Percentiles rank a stretch among this genome's conserved stretches.
Conservation (phyloP, 2,113 vertebrate genomes). For the Cromileptes altivelis region DNA sequence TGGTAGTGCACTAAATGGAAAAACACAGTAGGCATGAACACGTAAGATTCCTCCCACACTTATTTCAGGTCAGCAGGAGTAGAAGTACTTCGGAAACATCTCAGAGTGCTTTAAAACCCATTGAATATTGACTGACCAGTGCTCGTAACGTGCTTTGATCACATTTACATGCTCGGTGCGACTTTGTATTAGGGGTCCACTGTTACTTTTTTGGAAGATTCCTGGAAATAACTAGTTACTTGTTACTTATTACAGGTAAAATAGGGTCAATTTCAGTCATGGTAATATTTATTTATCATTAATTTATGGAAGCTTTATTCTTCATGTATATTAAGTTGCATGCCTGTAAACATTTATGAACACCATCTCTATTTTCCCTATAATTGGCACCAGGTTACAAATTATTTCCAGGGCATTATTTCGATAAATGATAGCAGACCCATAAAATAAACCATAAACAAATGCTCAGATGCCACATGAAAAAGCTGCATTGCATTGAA, state of each 20-base stretch:
- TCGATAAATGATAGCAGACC: not conserved
- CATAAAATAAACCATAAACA: not conserved
- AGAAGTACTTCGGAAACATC: not conserved
- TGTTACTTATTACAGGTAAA: not conserved
- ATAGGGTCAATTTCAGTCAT: not conserved
- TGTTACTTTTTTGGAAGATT: not conserved
- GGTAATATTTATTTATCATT: not conserved
- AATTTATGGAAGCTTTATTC: not conserved
- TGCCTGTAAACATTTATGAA: not conserved
- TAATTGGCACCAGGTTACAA: not conserved
- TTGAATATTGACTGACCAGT: not conserved
- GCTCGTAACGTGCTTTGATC: not conserved
- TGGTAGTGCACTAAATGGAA: constrained; percentile 45
- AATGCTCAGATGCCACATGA: constrained; percentile 6
- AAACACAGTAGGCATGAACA: not conserved
- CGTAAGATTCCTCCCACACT: not conserved
- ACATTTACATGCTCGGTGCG: not conserved
- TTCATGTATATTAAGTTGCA: not conserved
- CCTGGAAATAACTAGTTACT: not conserved
- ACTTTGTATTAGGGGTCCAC: not conserved
- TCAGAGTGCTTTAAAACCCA: constrained; percentile 10
- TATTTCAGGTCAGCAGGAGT: not conserved
- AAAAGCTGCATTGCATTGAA: constrained; percentile 21
- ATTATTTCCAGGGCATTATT: not conserved
- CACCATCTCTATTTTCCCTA: not conserved